Evolutionary conservation across 1,140 invertebrate genomes (phyloP).

Genomic region (Papilio glaucus): DNA sequence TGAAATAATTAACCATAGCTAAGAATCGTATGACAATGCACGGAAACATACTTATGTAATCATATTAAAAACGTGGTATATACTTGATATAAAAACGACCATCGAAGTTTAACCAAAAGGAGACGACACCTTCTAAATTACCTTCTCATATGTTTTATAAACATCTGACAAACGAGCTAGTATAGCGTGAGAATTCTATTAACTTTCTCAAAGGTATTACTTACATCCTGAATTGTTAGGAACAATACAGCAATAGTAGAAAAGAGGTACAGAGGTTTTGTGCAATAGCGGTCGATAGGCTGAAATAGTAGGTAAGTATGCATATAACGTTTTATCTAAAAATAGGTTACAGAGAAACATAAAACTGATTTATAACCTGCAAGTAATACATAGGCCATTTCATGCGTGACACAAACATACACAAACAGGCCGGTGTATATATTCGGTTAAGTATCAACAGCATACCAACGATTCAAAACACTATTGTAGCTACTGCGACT

Average conservation of each 20-base stretch:
- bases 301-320: background rate
- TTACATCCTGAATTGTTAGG: background rate
- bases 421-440: conserved; percentile 29
- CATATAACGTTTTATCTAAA: conserved; percentile 2
- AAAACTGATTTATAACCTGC: conserved; percentile 14
- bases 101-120: background rate
- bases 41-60: background rate
- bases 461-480: conserved; percentile 30
- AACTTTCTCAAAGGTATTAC: conserved; percentile 12
- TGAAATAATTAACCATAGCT: background rate
- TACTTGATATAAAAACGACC: background rate
- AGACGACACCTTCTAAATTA: background rate
- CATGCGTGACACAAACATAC: conserved; percentile 22
- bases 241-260: background rate
- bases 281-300: background rate
- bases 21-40: background rate
- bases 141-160: background rate
- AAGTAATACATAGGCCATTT: background rate
- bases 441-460: conserved; percentile 30
- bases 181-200: background rate
- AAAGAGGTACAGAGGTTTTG: background rate
- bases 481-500: conserved; percentile 29
- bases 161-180: background rate
- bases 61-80: background rate
- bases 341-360: conserved; percentile 4